Base-by-base conservation (phyloP, 1,140 invertebrate genomes). In the Hyles euphorbiae region DNA sequence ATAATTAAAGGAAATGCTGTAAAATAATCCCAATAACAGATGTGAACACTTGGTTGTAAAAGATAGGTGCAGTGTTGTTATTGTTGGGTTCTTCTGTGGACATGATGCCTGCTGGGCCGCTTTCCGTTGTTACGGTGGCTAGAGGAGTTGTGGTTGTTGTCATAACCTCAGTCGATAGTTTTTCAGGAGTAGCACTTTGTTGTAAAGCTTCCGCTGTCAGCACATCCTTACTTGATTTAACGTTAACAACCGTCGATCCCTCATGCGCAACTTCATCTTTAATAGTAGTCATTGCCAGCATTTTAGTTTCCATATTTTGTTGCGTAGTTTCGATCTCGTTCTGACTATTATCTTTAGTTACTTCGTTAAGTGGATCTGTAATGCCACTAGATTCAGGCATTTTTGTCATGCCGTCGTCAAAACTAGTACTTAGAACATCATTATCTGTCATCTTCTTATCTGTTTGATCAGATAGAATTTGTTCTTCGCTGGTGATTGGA, bases 141-240 rank as follows among this genome's bases (percentile, higher is more conserved):
- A 40, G 34, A n/a, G 9, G 11, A 9, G 11, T 54, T 33, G 57
- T 43, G 53, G 60, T 34, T n/a, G 48, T 44, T 46, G 60, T 53
- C 45, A 58, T 66, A 34, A 43, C 7, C 47, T 64, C 56, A 5
- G 61, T 67, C 33, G 36, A 50, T 52, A 55, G 58, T 5, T 48
- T 34, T 46, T 45, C 45, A 6, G 76, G 65, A 54, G 61, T 79
- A 3, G 61, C 68, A 58, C 74, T 76, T 68, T 85, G 73, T 65
- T 84, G 81, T 5, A 83, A 53, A 11, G 81, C 82, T 62, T 82
- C 78, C 12, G 81, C 80, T 11, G 84, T 78, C 10, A 81, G 84
- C 53, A 80, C 56, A 40, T 71, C 53, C 48, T 75, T 73, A 61
- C 68, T 81, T 8, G 79, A 59, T 64, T 79, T 78, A 11, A 64